phyloP scores from a whole-genome alignment of 2,888 invertebrate genomes.

The Allacma fusca region DNA sequence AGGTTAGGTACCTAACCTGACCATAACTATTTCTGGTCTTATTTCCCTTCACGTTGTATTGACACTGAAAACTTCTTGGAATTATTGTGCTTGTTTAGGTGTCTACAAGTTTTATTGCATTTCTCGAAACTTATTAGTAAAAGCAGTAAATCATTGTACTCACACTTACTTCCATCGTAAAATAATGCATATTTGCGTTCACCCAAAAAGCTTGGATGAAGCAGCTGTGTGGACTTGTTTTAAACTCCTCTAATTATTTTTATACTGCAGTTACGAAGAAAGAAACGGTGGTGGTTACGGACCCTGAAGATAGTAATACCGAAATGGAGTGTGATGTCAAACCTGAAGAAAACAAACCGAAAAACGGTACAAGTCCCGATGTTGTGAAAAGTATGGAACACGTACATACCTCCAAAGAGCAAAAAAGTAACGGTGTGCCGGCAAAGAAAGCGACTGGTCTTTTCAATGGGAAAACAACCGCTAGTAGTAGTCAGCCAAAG shows the following conservation, averaged over 20 bases:
- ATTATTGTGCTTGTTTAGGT: constrained; percentile 5
- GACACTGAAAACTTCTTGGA: not conserved
- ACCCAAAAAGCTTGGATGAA: no score
- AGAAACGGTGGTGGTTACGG: constrained; percentile 57
- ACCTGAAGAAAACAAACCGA: constrained; percentile 2
- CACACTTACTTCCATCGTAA: not conserved
- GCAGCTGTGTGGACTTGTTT: no score
- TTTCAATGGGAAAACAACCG: not conserved
- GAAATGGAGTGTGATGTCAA: constrained; percentile 26
- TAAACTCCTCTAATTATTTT: not conserved
- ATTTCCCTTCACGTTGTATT: not conserved
- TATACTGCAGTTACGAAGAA: constrained; percentile 54
- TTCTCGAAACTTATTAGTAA: not conserved
- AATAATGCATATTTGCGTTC: not conserved
- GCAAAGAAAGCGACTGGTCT: constrained; percentile 7
- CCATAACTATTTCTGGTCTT: not conserved
- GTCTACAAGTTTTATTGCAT: not conserved
- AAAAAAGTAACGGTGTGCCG: not conserved
- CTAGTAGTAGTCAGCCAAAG: constrained; percentile 7
- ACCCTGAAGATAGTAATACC: constrained; percentile 41
- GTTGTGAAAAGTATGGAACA: constrained; percentile 21
- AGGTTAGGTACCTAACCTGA: not conserved
- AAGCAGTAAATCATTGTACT: not conserved
- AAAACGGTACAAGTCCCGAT: constrained; percentile 2
- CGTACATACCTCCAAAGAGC: not conserved